A percentile compares a stretch with the other conserved stretches of the same genome.
Conservation (phyloP, 2,888 invertebrate genomes). For the Idaea dimidiata region DNA sequence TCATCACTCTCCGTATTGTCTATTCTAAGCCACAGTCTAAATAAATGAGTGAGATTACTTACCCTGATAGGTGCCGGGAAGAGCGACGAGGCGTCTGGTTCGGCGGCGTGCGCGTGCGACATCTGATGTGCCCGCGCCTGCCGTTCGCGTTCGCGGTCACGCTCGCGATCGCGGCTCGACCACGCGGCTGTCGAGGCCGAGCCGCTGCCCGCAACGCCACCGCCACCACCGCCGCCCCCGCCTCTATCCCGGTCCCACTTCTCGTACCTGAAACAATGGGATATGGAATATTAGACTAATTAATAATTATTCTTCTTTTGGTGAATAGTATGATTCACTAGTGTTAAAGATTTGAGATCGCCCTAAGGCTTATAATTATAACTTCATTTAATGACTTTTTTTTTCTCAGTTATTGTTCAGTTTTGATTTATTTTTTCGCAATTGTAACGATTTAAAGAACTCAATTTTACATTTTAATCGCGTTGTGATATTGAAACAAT, state of each 20-base stretch:
- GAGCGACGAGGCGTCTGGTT: slow-evolving; percentile 80
- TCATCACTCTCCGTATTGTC: too few species aligned
- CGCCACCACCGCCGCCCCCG: slow-evolving; percentile 54
- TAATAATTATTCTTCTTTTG: too few species aligned
- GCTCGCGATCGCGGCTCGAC: slow-evolving; percentile 80
- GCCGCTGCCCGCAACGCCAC: slow-evolving; percentile 33
- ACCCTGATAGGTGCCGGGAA: slow-evolving; percentile 85
- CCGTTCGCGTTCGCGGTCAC: slow-evolving; percentile 88
- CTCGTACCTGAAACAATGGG: slow-evolving; percentile 66
- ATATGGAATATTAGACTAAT: not conserved
- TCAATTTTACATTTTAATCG: too few species aligned
- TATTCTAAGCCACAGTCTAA: too few species aligned
- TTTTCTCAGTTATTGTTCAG: too few species aligned
- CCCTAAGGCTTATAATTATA: too few species aligned
- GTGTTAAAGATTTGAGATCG: too few species aligned
- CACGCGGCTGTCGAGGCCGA: slow-evolving; percentile 51
- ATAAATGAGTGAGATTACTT: slow-evolving; percentile 48
- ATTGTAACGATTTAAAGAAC: too few species aligned
- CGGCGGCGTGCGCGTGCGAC: slow-evolving; percentile 83
- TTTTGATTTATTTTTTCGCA: too few species aligned
- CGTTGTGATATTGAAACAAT: too few species aligned
- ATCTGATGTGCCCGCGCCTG: slow-evolving; percentile 89
- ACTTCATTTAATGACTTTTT: too few species aligned
- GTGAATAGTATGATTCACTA: too few species aligned
- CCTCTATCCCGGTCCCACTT: slow-evolving; percentile 76